phyloP scores from a whole-genome alignment of 1,140 invertebrate species.

The Monomorium pharaonis region DNA sequence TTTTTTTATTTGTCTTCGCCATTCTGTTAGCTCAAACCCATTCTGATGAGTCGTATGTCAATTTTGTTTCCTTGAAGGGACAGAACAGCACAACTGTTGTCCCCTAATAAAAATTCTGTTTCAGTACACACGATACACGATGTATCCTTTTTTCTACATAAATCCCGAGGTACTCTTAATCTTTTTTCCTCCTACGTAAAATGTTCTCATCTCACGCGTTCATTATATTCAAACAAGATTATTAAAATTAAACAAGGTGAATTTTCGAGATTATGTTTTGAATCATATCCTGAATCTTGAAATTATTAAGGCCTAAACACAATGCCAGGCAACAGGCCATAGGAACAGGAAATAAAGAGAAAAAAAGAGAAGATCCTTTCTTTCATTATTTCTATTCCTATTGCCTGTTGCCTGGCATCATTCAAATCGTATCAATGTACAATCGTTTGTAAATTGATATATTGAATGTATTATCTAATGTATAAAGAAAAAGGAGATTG shows the following conservation, averaged over 20 bases:
- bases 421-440: not conserved
- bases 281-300: not conserved
- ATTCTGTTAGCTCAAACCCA: constrained; percentile 62
- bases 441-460: constrained; percentile 6
- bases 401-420: no score
- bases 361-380: no score
- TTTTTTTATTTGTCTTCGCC: constrained; percentile 65
- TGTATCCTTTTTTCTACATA: constrained; percentile 39
- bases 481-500: not conserved
- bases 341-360: no score
- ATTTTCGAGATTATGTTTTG: not conserved
- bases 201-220: not conserved
- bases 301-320: no score
- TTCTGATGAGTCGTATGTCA: constrained; percentile 64
- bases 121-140: constrained; percentile 68
- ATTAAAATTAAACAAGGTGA: constrained; percentile 1
- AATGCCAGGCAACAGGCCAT: no score
- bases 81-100: constrained; percentile 57
- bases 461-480: not conserved
- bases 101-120: constrained; percentile 81
- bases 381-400: no score
- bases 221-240: not conserved
- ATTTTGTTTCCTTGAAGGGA: constrained; percentile 68
- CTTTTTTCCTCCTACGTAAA: not conserved
- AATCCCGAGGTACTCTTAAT: constrained; percentile 13